Base-by-base conservation (phyloP, 2,888 invertebrate species). In the Stictocephala bisonia region DNA sequence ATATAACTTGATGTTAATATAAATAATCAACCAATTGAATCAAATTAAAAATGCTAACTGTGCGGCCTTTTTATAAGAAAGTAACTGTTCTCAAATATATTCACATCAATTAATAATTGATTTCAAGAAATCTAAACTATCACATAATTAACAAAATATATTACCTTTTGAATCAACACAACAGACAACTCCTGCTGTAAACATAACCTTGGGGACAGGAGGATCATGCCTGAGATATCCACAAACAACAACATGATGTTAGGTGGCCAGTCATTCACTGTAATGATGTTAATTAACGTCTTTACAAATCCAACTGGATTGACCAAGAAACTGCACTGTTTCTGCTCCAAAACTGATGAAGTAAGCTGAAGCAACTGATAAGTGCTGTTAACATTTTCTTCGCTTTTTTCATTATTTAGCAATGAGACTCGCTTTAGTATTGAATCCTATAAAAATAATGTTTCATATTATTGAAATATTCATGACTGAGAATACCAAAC, bases 161-260 rank as follows among this genome's bases (percentile, higher is more conserved):
- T 84, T 76, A 81, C 79, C 74, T 90, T 90, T 79, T 88, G 87
- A 0, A 91, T 87, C 68, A 94, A 84, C n/a, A 88, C 86, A 35
- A 90, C 90, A 0, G 92, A 89, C 81, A 90, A 89, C 81, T 94
- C 90, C 83, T 94, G 94, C 1, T 89, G 87, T 11, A 94, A 83
- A 66, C 88, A 88, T 0, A 91, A 84, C 78, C 89, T 87, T 7
- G 86, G 85, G 0, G 91, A 83, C 13, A 78, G 50, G 15, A 84
- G 78, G 35, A 85, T 79, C 64, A 82, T 80, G 6, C 80, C 76
- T 18, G 81, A 76, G 11, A 78, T 75, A 22, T 81, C 78, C 0
- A 83, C 71, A 11, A 80, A 51, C 4, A 40, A 35, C 18, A 18
- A n/a, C 15, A 51, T 11, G 11, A 58, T 15, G 6, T 29, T 15